Evolutionary conservation across 2,797 vertebrate genomes (phyloP).

Genomic region (Bryconaethiops microstoma): DNA sequence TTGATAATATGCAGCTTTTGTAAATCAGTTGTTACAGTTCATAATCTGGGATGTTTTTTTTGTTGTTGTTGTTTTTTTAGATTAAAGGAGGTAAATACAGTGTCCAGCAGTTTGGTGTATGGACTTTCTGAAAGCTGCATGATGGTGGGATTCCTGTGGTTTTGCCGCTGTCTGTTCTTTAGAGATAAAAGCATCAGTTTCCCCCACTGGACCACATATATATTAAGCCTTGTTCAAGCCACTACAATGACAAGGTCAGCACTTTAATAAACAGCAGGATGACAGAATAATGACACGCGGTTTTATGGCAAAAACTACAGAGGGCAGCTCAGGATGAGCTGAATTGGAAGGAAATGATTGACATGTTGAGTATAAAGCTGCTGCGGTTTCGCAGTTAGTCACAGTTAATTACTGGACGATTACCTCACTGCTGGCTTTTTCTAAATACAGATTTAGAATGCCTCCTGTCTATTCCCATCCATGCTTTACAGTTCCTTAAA

Average conservation of each 20-base stretch:
- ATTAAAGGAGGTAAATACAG: background rate
- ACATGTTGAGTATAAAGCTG: background rate
- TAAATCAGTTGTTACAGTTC: no score
- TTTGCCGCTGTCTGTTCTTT: background rate
- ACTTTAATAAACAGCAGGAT: slow-evolving; percentile 27
- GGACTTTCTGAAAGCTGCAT: background rate
- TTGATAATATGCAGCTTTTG: no score
- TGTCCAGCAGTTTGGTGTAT: background rate
- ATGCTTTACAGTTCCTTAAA: no score
- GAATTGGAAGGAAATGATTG: background rate
- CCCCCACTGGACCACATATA: background rate
- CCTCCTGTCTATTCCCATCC: no score
- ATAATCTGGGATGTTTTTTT: no score
- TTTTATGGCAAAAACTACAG: background rate
- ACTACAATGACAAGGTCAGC: background rate
- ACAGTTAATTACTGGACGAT: no score
- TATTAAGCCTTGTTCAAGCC: background rate
- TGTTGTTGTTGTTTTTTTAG: no score
- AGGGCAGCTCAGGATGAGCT: background rate
- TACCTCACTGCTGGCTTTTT: no score
- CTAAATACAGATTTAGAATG: no score
- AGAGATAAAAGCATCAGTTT: background rate
- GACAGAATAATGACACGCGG: slow-evolving; percentile 8
- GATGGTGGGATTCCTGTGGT: slow-evolving; percentile 1
- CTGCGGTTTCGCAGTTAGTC: no score